A percentile compares a stretch with the other conserved stretches of the same genome.
These are phyloP conservation scores for Cygnus buccinator DNA, from an alignment of 2,113 vertebrate genomes.

Conservation along the genomic window DNA sequence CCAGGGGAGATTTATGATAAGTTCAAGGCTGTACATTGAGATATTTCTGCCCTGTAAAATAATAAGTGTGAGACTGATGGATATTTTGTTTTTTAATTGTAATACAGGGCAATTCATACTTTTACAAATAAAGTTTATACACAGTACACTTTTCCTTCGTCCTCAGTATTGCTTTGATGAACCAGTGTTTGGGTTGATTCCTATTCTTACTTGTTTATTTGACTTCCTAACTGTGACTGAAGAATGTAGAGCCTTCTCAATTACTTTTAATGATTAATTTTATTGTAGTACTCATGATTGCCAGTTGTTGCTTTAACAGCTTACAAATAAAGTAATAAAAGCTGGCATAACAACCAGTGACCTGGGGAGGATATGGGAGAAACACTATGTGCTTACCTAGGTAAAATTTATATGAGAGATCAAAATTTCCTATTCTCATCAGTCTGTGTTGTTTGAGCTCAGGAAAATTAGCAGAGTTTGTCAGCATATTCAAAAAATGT, in stretches of 20 bases:
- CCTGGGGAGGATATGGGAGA: not conserved
- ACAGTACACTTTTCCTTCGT: not conserved
- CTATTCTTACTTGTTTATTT: not conserved
- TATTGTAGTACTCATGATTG: not conserved
- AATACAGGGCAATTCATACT: not conserved
- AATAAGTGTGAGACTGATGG: not conserved
- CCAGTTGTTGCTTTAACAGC: constrained; percentile 12
- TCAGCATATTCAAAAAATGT: not conserved
- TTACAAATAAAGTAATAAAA: constrained; percentile 40
- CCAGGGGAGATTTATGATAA: not conserved
- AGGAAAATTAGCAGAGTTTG: not conserved
- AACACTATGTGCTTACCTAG: constrained; percentile 22
- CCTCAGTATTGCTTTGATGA: not conserved
- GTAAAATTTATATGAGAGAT: not conserved
- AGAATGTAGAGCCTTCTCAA: not conserved
- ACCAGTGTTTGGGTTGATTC: not conserved
- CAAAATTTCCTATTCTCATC: not conserved
- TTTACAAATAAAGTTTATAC: not conserved
- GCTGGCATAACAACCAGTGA: not conserved
- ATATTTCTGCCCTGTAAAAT: not conserved
- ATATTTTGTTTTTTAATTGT: not conserved
- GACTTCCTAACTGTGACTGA: not conserved
- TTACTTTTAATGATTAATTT: constrained; percentile 33
- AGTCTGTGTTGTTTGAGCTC: not conserved
- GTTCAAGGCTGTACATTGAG: not conserved